phyloP scores from a whole-genome alignment of 2,888 invertebrate species.

The Gisinianus flammeolus region DNA sequence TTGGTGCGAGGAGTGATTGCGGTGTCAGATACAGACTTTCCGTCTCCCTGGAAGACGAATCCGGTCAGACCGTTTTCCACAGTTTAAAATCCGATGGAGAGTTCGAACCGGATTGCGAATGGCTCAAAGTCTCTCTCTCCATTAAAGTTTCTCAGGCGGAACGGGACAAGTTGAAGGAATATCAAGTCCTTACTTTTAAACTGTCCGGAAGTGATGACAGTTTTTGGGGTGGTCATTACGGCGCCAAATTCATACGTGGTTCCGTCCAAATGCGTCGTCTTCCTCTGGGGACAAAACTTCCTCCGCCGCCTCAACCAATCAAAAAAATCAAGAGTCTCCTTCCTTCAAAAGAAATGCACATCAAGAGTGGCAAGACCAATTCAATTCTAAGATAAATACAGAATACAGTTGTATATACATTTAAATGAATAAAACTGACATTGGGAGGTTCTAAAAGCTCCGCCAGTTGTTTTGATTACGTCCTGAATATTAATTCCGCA shows the following conservation, averaged over 20 bases:
- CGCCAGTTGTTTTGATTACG: too few relatives aligned
- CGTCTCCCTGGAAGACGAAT: background rate
- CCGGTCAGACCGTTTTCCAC: background rate
- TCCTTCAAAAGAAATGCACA: too few relatives aligned
- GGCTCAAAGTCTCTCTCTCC: background rate
- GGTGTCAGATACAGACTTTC: background rate
- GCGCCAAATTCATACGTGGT: background rate
- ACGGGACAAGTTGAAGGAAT: background rate
- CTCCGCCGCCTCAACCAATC: background rate
- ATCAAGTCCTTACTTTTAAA: background rate
- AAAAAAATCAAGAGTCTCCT: too few relatives aligned
- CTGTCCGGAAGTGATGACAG: background rate
- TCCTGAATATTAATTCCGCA: too few relatives aligned
- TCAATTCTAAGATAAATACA: too few relatives aligned
- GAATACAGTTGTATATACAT: too few relatives aligned
- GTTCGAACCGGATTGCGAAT: background rate
- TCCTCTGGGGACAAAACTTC: background rate
- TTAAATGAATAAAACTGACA: too few relatives aligned
- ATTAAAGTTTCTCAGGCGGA: background rate
- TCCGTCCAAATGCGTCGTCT: background rate
- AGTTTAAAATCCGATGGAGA: background rate
- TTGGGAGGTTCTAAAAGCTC: too few relatives aligned
- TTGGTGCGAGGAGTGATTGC: background rate
- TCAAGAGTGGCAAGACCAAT: too few relatives aligned
- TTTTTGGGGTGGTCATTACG: background rate